A percentile compares a stretch with the other conserved stretches of the same genome.
These are phyloP conservation scores for Smutsia gigantea DNA, from an alignment of 2,797 vertebrate genomes.

Conservation along the genomic window DNA sequence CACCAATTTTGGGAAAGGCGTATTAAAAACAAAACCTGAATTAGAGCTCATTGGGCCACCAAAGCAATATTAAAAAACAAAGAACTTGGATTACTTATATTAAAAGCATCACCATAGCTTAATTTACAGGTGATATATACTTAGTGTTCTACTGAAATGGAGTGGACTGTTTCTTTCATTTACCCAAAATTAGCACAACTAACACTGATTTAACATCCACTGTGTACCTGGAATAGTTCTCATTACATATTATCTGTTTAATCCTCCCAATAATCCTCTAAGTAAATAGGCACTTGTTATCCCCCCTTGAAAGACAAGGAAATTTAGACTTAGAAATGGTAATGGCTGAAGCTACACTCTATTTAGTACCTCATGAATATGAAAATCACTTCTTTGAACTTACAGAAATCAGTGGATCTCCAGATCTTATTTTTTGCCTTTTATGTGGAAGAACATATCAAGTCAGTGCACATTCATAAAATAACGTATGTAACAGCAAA, in stretches of 20 bases:
- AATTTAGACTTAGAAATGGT: background rate
- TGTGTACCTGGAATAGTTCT: background rate
- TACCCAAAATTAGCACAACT: background rate
- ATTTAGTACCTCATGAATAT: background rate
- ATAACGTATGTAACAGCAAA: background rate
- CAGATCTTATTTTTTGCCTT: background rate
- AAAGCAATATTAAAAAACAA: background rate
- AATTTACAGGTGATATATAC: background rate
- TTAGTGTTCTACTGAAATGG: background rate
- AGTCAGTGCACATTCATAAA: background rate
- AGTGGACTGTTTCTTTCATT: background rate
- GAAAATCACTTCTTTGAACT: background rate
- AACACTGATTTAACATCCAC: background rate
- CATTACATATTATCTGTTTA: background rate
- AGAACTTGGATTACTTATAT: background rate
- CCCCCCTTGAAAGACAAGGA: background rate
- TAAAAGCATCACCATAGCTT: background rate
- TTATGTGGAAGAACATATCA: background rate
- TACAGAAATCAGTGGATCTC: background rate
- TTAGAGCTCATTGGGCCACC: background rate
- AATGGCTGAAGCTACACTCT: background rate
- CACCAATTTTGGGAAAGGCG: background rate
- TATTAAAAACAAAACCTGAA: constrained; percentile 37
- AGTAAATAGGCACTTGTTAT: background rate
- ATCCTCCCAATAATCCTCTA: background rate